These are phyloP conservation scores for Rhabdomys dilectus DNA, from an alignment of 2,113 vertebrate species.

Conservation along the genomic window DNA sequence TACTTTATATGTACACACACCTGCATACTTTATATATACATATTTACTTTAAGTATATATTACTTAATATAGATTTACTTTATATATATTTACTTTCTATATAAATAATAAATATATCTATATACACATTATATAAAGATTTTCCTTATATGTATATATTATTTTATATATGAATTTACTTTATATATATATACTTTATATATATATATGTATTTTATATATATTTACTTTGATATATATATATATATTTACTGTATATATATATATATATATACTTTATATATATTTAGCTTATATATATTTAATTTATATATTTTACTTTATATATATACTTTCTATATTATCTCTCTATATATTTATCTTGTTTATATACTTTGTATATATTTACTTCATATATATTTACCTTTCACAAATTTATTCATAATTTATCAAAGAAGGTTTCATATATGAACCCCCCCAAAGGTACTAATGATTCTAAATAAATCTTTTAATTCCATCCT, in stretches of 20 bases:
- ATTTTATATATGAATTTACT: no score
- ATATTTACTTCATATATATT: neutral
- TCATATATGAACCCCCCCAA: neutral
- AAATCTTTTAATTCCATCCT: neutral
- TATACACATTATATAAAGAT: no score
- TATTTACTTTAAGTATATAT: no score
- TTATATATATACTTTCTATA: neutral
- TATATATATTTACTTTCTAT: neutral
- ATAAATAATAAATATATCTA: neutral
- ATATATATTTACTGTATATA: neutral
- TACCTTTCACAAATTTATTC: neutral
- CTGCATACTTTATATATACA: no score
- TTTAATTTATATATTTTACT: neutral
- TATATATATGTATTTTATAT: no score
- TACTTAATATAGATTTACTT: no score
- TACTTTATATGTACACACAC: no score
- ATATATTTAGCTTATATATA: neutral
- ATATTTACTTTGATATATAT: no score
- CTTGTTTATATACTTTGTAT: neutral
- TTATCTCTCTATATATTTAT: no score
- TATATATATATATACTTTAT: neutral
- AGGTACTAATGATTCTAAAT: neutral
- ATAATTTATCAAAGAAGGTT: neutral
- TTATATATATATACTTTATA: neutral
- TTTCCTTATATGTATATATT: no score